These are phyloP conservation scores for Drosophila lini DNA, from an alignment of 1,140 invertebrate genomes.

Conservation along the genomic window DNA sequence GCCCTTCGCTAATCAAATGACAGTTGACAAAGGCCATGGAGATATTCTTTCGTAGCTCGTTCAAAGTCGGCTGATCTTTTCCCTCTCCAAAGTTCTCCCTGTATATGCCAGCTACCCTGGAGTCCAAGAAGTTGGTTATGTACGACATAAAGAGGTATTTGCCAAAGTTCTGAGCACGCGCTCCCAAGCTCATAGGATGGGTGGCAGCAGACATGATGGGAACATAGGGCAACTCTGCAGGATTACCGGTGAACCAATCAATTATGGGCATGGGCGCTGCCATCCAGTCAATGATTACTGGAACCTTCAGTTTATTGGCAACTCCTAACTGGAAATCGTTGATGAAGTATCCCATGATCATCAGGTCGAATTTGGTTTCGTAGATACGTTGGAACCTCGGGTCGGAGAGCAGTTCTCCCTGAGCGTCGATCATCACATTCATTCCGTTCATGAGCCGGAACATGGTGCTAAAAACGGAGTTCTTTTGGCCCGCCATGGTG, in stretches of 20 bases:
- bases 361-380: conserved; percentile 74
- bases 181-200: conserved; percentile 39
- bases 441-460: conserved; percentile 41
- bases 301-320: conserved; percentile 63
- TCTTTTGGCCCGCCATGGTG: conserved; percentile 53
- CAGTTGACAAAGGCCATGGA: conserved; percentile 65
- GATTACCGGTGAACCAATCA: conserved; percentile 60
- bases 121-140: not conserved
- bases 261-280: conserved; percentile 21
- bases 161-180: conserved; percentile 10
- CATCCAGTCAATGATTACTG: conserved; percentile 65
- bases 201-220: conserved; percentile 26
- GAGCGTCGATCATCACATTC: conserved; percentile 54
- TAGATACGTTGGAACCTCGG: conserved; percentile 63
- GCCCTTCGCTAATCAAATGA: conserved; percentile 69
- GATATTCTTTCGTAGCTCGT: conserved; percentile 56
- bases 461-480: conserved; percentile 28
- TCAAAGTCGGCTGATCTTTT: conserved; percentile 28
- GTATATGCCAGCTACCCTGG: conserved; percentile 3
- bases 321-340: conserved; percentile 75
- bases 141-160: conserved; percentile 3
- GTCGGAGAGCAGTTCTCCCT: conserved; percentile 55
- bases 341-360: conserved; percentile 71
- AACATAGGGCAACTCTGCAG: conserved; percentile 60
- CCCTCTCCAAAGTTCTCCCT: conserved; percentile 34